phyloP scores from a whole-genome alignment of 2,113 vertebrate genomes.

The Dunckerocampus dactyliophorus region DNA sequence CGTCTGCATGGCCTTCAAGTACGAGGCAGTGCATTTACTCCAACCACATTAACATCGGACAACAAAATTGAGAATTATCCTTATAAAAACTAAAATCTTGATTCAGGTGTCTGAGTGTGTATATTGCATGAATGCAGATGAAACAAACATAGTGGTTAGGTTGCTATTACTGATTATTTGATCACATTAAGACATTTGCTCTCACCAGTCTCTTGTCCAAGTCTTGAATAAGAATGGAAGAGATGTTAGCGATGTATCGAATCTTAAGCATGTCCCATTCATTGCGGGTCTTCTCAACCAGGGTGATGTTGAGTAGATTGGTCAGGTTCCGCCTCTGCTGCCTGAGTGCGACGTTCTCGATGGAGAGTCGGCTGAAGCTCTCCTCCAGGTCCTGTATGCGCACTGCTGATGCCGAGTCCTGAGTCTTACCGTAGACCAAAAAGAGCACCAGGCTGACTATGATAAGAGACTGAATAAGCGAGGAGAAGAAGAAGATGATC shows the following conservation, averaged over 20 bases:
- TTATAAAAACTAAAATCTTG: too few species aligned
- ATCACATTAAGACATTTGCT: neutral
- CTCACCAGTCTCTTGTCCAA: constrained; percentile 14
- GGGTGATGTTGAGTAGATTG: constrained; percentile 68
- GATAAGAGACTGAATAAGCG: constrained; percentile 89
- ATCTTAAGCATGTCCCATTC: constrained; percentile 34
- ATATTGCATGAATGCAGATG: too few species aligned
- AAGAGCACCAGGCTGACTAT: constrained; percentile 92
- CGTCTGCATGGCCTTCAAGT: too few species aligned
- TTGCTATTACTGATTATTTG: neutral
- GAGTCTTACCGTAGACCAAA: constrained; percentile 84
- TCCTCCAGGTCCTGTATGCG: constrained; percentile 73
- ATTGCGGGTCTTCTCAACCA: constrained; percentile 40
- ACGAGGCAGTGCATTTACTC: neutral
- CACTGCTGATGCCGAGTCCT: constrained; percentile 61
- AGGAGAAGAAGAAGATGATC: constrained; percentile 88
- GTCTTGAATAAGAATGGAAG: neutral
- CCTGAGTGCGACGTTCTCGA: constrained; percentile 47
- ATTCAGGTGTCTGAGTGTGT: neutral
- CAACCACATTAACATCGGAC: neutral
- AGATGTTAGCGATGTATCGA: constrained; percentile 32
- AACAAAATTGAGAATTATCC: neutral
- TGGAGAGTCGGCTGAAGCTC: constrained; percentile 63
- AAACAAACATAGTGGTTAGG: too few species aligned
- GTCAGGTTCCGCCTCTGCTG: constrained; percentile 67